Evolutionary conservation across 1,140 invertebrate species (phyloP), one percentile per base, ranked within the genome.

Genomic region (Brachionus plicatilis): DNA sequence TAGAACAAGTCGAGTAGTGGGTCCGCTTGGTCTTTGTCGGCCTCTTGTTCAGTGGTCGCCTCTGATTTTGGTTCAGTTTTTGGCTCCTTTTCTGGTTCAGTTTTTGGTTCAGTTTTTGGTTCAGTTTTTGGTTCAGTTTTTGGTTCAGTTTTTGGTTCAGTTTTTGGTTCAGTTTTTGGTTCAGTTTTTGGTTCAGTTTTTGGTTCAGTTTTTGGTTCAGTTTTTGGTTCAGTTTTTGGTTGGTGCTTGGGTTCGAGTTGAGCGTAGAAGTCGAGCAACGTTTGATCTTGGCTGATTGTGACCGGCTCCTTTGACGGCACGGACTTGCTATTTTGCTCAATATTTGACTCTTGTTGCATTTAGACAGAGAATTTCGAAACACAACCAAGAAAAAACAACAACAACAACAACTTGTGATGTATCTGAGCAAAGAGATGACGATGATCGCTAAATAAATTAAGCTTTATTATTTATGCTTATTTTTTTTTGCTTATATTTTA

Each of bases 391-490:
- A 65, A 20, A 9, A 17, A 68, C n/a, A n/a, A n/a, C n/a, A n/a
- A n/a, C n/a, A 68, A 68, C 29, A 68, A 29, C 24, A 33, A 68
- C 66, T 68, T 68, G 66, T 68, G 66, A 68, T 68, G 66, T 68
- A 68, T 68, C 66, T 68, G n/a, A 68, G 5, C n/a, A 68, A 33
- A 68, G 33, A 68, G 66, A 68, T 68, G 66, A 68, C 66, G 66
- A 68, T 68, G 66, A 68, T 68, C 66, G 29, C 66, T 68, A 68
- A 68, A 68, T 68, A 68, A 68, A 68, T 68, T 68, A 68, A 68
- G 66, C 66, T 68, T 68, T 68, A 68, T 68, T 68, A 33, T 33
- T 68, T 68, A 68, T 68, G 66, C 12, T 68, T 33, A 68, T 68
- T 37, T 37, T 7, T 3, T 29, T 29, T 29, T 29, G 27, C 27